Evolutionary conservation across 2,888 invertebrate species (phyloP), one percentile per base, ranked within the genome.

Genomic region (Caenorhabditis sp.): DNA sequence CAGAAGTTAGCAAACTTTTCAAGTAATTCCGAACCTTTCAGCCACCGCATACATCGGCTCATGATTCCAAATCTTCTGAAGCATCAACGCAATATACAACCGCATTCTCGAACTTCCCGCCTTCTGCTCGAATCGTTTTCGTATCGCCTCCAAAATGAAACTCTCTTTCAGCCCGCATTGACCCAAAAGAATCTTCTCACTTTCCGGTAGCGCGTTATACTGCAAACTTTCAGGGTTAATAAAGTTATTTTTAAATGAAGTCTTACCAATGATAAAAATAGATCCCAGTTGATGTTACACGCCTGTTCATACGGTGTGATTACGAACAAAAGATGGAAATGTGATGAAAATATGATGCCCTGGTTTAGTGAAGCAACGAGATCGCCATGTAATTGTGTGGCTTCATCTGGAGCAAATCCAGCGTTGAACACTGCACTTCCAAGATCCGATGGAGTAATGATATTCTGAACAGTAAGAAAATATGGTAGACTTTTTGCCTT

Each of bases 401-500:
- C 93, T 59, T 91, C 90, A 14, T 91, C 89, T 59, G 94, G 90
- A 78, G 93, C 93, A 77, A 97, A 91, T 68, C 93, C 92, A n/a
- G 93, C 94, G 91, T 93, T 93, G 83, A 94, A 93, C 27, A 94
- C 93, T 1, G 95, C 94, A 77, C 89, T 90, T 14, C 95, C 95
- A 31, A 95, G 85, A 31, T 76, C 71, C 0, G 83, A 79, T 1
- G 79, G 69, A 0, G 57, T 50, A 25, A 81, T 67, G 10, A n/a
- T 23, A 21, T 60, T 67, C 74, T 74, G n/a, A n/a, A n/a, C n/a
- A n/a, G n/a, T n/a, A n/a, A n/a, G n/a, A n/a, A n/a, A n/a, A n/a
- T n/a, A n/a, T n/a, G n/a, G n/a, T n/a, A n/a, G n/a, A n/a, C n/a
- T n/a, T n/a, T n/a, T n/a, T n/a, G n/a, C n/a, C n/a, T n/a, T n/a